Evolutionary conservation across 2,113 vertebrate species (phyloP).

Genomic region (Channa argus): DNA sequence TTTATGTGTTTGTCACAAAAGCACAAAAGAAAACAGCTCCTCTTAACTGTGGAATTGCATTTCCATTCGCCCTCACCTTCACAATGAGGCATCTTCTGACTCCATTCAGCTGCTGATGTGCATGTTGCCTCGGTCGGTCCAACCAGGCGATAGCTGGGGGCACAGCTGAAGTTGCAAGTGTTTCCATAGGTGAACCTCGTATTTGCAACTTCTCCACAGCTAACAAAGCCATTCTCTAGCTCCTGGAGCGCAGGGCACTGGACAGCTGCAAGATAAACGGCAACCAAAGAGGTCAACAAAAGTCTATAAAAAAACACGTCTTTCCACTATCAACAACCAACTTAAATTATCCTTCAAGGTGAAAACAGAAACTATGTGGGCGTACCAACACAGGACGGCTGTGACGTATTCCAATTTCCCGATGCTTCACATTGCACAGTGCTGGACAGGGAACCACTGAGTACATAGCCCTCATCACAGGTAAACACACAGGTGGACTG

Average conservation of each 20-base stretch:
- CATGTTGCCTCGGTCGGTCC: slow-evolving; percentile 76
- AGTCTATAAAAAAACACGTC: too few species aligned
- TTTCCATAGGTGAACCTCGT: slow-evolving; percentile 79
- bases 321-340: too few species aligned
- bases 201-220: slow-evolving; percentile 77
- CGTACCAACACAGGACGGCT: slow-evolving; percentile 72
- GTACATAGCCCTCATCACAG: slow-evolving; percentile 75
- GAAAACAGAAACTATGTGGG: background rate
- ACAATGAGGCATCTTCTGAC: slow-evolving; percentile 76
- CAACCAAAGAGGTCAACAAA: slow-evolving; percentile 10
- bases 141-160: slow-evolving; percentile 71
- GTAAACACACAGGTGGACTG: slow-evolving; percentile 71
- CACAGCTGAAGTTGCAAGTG: slow-evolving; percentile 84
- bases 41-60: background rate
- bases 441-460: slow-evolving; percentile 28
- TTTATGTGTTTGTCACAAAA: background rate
- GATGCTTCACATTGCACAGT: slow-evolving; percentile 66
- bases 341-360: too few species aligned
- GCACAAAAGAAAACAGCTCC: background rate
- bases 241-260: slow-evolving; percentile 55
- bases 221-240: slow-evolving; percentile 64
- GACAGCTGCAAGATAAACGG: slow-evolving; percentile 62
- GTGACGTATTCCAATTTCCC: slow-evolving; percentile 71
- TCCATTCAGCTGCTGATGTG: slow-evolving; percentile 80
- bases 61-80: slow-evolving; percentile 73